Evolutionary conservation across 1,140 invertebrate genomes (phyloP).

Genomic region (Hycleus phaleratus): DNA sequence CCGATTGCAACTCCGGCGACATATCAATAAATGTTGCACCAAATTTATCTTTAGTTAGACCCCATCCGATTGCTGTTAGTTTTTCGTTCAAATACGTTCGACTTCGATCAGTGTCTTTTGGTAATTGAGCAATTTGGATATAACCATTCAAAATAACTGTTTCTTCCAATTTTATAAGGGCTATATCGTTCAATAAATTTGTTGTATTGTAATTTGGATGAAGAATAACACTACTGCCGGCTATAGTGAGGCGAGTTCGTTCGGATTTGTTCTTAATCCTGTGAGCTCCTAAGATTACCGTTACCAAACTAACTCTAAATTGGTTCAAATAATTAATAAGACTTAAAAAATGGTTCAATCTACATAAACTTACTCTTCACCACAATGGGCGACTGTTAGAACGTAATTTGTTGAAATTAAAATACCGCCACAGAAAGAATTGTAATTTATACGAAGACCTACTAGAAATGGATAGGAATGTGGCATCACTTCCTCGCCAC

Average conservation of each 20-base stretch:
- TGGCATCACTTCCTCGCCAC: slow-evolving; percentile 35
- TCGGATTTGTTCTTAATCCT: slow-evolving; percentile 40
- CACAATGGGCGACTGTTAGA: slow-evolving; percentile 58
- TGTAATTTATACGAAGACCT: slow-evolving; percentile 17
- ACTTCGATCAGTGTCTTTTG: background rate
- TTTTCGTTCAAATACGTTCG: slow-evolving; percentile 6
- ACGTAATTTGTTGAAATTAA: slow-evolving; percentile 56
- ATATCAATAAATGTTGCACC: slow-evolving; percentile 10
- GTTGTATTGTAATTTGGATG: slow-evolving; percentile 43
- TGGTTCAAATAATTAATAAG: background rate
- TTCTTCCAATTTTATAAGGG: slow-evolving; percentile 38
- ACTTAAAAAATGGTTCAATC: too few species aligned
- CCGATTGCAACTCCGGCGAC: background rate
- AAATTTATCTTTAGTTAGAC: slow-evolving; percentile 3
- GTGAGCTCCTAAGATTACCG: slow-evolving; percentile 44
- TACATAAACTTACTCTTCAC: slow-evolving; percentile 10
- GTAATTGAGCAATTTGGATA: slow-evolving; percentile 38
- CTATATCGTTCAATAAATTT: slow-evolving; percentile 44
- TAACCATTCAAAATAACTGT: slow-evolving; percentile 41
- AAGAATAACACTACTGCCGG: slow-evolving; percentile 37
- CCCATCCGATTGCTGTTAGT: slow-evolving; percentile 8
- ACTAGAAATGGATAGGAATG: slow-evolving; percentile 42
- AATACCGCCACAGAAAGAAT: slow-evolving; percentile 56
- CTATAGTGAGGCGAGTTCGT: slow-evolving; percentile 32
- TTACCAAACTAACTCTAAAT: slow-evolving; percentile 12